A percentile compares a stretch with the other conserved stretches of the same genome.
Evolutionary conservation across 2,113 vertebrate species (phyloP).

Genomic region (Eulemur macaco): DNA sequence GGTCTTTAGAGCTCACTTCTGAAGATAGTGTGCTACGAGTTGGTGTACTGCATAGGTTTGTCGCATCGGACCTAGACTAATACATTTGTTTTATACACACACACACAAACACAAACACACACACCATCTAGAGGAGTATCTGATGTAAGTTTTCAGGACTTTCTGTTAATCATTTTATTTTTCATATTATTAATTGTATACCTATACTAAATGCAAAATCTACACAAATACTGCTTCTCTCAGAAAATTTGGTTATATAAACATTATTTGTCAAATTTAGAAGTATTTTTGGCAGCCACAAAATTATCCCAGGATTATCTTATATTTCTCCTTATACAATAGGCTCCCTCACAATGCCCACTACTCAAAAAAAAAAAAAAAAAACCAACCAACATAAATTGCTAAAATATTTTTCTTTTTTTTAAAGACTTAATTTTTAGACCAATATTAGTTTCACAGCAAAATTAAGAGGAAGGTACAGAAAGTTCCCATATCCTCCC

Average conservation of each 20-base stretch:
- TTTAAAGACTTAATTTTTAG: background rate
- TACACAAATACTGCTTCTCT: fast-evolving
- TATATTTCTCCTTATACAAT: background rate
- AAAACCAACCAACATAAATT: background rate
- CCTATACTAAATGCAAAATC: background rate
- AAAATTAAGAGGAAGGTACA: background rate
- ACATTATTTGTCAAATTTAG: background rate
- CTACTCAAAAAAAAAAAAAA: background rate
- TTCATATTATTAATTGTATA: background rate
- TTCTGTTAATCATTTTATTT: background rate
- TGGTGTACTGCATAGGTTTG: background rate
- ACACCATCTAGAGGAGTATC: background rate
- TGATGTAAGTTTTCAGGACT: background rate
- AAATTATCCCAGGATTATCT: background rate
- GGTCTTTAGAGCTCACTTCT: background rate
- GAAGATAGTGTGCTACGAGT: background rate
- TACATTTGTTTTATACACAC: background rate
- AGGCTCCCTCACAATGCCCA: background rate
- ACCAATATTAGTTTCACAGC: background rate
- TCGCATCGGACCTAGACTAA: background rate
- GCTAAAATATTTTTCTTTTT: background rate
- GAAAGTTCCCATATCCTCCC: background rate
- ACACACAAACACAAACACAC: background rate
- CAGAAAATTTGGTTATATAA: background rate
- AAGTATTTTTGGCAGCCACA: background rate